These are phyloP conservation scores for Pseudomyrmex pallidus DNA, from an alignment of 1,140 invertebrate genomes.

Conservation along the genomic window DNA sequence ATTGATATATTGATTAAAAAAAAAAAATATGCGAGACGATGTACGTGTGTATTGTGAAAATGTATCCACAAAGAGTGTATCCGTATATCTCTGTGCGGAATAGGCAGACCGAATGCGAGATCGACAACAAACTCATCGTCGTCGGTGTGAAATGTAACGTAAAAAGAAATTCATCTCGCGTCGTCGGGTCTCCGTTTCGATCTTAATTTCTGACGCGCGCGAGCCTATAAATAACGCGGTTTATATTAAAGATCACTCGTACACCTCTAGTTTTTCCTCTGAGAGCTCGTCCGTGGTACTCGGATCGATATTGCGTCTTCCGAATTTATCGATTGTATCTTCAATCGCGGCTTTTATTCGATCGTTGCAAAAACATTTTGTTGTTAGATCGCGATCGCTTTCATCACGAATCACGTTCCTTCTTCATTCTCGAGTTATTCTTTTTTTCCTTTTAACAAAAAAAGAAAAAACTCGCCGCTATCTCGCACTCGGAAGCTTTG, in stretches of 20 bases:
- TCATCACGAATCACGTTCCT: background rate
- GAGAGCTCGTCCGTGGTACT: conserved; percentile 53
- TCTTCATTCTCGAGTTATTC: conserved; percentile 3
- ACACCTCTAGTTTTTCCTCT: conserved; percentile 55
- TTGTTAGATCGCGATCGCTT: conserved; percentile 6
- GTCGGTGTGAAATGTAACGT: background rate
- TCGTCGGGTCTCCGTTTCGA: conserved; percentile 42
- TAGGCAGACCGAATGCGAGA: conserved; percentile 65
- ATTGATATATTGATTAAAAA: conserved; percentile 59
- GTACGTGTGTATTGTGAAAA: conserved; percentile 60
- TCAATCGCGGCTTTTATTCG: background rate
- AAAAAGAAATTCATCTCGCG: conserved; percentile 7
- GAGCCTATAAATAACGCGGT: background rate
- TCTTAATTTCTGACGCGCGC: background rate
- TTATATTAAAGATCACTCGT: conserved; percentile 23
- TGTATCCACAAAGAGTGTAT: conserved; percentile 55
- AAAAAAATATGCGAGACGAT: conserved; percentile 60
- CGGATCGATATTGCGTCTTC: conserved; percentile 73
- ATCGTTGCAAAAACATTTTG: background rate
- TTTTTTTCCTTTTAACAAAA: background rate
- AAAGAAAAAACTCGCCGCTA: conserved; percentile 36
- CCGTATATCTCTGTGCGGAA: conserved; percentile 48
- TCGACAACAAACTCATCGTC: conserved; percentile 3
- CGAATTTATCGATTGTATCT: conserved; percentile 57
- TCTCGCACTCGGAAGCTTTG: conserved; percentile 63